Evolutionary conservation across 2,888 invertebrate genomes (phyloP).

Genomic region (Tridacna gigas): DNA sequence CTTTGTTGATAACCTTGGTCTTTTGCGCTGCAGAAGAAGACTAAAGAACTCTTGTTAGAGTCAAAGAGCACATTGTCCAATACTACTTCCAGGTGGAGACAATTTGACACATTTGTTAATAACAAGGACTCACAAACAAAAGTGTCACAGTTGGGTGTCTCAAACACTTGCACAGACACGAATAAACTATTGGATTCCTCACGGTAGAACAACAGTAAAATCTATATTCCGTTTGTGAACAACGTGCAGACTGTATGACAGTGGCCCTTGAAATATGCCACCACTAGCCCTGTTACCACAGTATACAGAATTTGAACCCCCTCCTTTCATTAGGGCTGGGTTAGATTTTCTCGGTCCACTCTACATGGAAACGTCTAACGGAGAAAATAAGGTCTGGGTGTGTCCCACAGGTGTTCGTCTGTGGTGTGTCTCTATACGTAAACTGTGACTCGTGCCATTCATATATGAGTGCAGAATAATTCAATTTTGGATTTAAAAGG

Average conservation of each 20-base stretch:
- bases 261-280: background rate
- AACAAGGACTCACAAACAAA: slow-evolving; percentile 8
- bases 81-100: slow-evolving; percentile 13
- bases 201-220: background rate
- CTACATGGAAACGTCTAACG: background rate
- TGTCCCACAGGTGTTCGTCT: no score
- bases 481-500: slow-evolving; percentile 18
- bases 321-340: background rate
- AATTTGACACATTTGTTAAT: slow-evolving; percentile 22
- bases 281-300: background rate
- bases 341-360: background rate
- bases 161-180: background rate
- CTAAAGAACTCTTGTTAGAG: slow-evolving; percentile 12
- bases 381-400: background rate
- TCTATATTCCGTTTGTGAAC: background rate
- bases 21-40: slow-evolving; percentile 30
- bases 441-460: slow-evolving; percentile 27
- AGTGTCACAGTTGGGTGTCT: background rate
- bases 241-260: background rate
- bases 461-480: slow-evolving; percentile 36
- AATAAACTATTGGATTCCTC: background rate
- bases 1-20: slow-evolving; percentile 15
- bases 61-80: slow-evolving; percentile 26
- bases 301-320: background rate
- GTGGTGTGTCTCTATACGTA: slow-evolving; percentile 38